A percentile compares a stretch with the other conserved stretches of the same genome.
Evolutionary conservation across 2,888 invertebrate species (phyloP).

Genomic region (Neoscelio sp.): DNA sequence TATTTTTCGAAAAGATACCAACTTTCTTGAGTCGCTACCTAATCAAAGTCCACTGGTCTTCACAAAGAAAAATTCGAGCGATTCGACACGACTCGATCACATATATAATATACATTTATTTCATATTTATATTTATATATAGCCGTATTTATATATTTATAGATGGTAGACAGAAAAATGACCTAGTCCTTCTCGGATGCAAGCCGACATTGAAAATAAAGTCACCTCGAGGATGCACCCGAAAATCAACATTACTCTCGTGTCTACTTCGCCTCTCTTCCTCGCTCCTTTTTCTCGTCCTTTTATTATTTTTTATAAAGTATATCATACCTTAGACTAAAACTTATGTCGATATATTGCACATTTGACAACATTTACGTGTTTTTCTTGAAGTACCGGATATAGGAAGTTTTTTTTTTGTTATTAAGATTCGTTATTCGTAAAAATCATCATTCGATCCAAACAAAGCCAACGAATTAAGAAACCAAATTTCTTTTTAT

Average conservation of each 20-base stretch:
- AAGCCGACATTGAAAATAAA: slow-evolving; percentile 60
- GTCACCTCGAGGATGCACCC: slow-evolving; percentile 56
- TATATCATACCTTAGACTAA: slow-evolving; percentile 77
- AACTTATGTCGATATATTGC: slow-evolving; percentile 83
- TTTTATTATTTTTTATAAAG: slow-evolving; percentile 75
- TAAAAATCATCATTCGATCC: slow-evolving; percentile 50
- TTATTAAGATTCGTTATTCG: slow-evolving; percentile 61
- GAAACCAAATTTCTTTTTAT: not conserved
- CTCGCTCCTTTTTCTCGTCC: slow-evolving; percentile 50
- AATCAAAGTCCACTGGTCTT: slow-evolving; percentile 29
- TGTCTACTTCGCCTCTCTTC: slow-evolving; percentile 46
- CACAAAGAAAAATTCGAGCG: slow-evolving; percentile 72
- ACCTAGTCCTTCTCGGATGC: slow-evolving; percentile 64
- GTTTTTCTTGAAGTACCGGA: slow-evolving; percentile 79
- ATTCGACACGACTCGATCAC: slow-evolving; percentile 77
- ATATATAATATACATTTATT: slow-evolving; percentile 75
- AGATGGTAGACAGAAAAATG: slow-evolving; percentile 77
- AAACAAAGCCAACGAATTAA: slow-evolving; percentile 43
- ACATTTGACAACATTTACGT: slow-evolving; percentile 83
- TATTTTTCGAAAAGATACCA: no score
- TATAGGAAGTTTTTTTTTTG: slow-evolving; percentile 81
- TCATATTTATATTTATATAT: slow-evolving; percentile 73
- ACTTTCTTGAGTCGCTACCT: no score
- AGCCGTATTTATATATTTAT: slow-evolving; percentile 81
- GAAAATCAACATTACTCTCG: slow-evolving; percentile 56